These are phyloP conservation scores for Volucella bombylans DNA, from an alignment of 2,888 invertebrate genomes.

Conservation along the genomic window DNA sequence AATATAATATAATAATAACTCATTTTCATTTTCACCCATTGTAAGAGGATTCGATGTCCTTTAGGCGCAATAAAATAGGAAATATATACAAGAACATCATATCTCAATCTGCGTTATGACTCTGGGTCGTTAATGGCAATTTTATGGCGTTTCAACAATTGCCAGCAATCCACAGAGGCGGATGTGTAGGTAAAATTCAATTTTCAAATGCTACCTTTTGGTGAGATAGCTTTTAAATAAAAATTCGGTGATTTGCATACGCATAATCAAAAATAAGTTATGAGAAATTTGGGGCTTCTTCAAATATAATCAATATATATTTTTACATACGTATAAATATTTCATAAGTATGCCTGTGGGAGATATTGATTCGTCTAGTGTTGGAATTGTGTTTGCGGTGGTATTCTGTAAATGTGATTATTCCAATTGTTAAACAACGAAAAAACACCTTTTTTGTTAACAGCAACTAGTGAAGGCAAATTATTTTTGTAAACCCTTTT, in stretches of 20 bases:
- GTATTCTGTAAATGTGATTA: too few relatives aligned
- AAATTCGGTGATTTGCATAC: conserved; percentile 26
- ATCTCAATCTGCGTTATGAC: conserved; percentile 34
- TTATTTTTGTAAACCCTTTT: too few relatives aligned
- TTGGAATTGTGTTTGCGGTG: not conserved
- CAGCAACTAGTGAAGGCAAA: too few relatives aligned
- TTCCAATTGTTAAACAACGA: too few relatives aligned
- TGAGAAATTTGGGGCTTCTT: not conserved
- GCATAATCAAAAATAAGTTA: conserved; percentile 35
- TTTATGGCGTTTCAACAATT: conserved; percentile 45
- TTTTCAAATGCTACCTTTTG: conserved; percentile 37
- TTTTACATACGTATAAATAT: too few relatives aligned
- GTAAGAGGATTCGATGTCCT: conserved; percentile 31
- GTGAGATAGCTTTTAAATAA: not conserved
- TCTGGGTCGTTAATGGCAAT: conserved; percentile 35
- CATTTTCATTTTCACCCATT: conserved; percentile 24
- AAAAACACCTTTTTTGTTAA: too few relatives aligned
- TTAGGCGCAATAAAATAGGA: conserved; percentile 33
- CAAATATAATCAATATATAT: not conserved
- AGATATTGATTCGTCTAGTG: conserved; percentile 3
- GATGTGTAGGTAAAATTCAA: conserved; percentile 22
- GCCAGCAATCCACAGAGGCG: conserved; percentile 5
- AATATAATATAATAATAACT: conserved; percentile 20
- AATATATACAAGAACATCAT: conserved; percentile 11
- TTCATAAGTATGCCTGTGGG: too few relatives aligned